Conservation (phyloP, 1,140 invertebrate species). For the Drosophila takahashii region DNA sequence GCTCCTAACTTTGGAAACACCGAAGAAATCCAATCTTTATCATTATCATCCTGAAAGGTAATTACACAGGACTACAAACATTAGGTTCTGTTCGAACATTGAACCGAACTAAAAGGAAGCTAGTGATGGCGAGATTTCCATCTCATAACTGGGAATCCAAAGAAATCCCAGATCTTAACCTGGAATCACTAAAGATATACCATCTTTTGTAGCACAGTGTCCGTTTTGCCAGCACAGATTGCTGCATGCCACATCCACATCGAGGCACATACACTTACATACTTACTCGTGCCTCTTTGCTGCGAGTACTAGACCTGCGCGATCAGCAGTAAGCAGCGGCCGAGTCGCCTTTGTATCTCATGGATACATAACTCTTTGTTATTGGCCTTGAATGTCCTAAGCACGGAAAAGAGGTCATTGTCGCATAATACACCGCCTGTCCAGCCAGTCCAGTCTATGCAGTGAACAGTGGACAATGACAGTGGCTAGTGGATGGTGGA, state of each 20-base stretch:
- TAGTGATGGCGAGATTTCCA: too few relatives aligned
- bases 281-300: not conserved
- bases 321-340: conserved; percentile 10
- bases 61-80: conserved; percentile 24
- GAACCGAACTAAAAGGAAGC: too few relatives aligned
- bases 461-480: conserved; percentile 25
- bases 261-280: conserved; percentile 7
- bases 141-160: too few relatives aligned
- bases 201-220: conserved; percentile 36
- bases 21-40: too few relatives aligned
- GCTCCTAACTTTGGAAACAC: too few relatives aligned
- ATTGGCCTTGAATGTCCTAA: conserved; percentile 69
- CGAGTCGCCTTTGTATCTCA: conserved; percentile 53
- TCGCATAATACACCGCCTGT: conserved; percentile 56
- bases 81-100: not conserved
- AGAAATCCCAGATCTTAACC: too few relatives aligned
- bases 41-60: conserved; percentile 34
- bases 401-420: conserved; percentile 69
- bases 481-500: conserved; percentile 3
- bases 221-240: conserved; percentile 13
- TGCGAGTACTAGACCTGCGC: conserved; percentile 31
- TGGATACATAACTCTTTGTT: conserved; percentile 68
- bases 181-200: too few relatives aligned
- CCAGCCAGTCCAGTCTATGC: conserved; percentile 7
- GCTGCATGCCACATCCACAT: conserved; percentile 34